Evolutionary conservation across 2,113 vertebrate species (phyloP).

Genomic region (Rattus rattus): DNA sequence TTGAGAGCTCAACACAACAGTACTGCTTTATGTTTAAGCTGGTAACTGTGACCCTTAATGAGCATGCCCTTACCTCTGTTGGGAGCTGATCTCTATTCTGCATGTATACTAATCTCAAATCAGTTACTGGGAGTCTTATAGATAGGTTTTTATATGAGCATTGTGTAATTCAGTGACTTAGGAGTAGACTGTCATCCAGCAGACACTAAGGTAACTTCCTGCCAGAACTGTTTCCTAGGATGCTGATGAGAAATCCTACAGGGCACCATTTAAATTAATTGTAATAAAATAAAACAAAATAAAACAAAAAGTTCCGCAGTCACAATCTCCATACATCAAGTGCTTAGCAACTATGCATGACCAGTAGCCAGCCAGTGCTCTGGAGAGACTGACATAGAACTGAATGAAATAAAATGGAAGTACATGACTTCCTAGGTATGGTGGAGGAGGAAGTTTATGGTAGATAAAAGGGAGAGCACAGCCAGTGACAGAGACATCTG

Average conservation of each 20-base stretch:
- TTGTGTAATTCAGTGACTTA: neutral
- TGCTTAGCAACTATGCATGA: neutral
- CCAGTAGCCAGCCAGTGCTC: neutral
- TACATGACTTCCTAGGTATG: neutral
- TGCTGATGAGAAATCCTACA: neutral
- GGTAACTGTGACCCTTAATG: neutral
- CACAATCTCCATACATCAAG: neutral
- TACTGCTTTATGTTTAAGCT: neutral
- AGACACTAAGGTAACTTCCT: neutral
- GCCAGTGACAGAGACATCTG: neutral
- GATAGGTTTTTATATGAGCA: neutral
- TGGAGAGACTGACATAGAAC: neutral
- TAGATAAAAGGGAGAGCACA: neutral
- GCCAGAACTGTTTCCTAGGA: neutral
- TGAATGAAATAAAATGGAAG: neutral
- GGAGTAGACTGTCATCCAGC: neutral
- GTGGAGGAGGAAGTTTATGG: neutral
- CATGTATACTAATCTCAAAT: neutral
- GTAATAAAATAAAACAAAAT: neutral
- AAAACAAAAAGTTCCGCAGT: neutral
- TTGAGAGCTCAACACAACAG: conserved; percentile 20
- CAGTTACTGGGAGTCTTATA: conserved; percentile 1
- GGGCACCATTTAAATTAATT: neutral
- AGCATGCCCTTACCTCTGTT: neutral
- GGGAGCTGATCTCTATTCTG: neutral